Base-by-base conservation (phyloP, 1,140 invertebrate genomes). In the Megalopta genalis region DNA sequence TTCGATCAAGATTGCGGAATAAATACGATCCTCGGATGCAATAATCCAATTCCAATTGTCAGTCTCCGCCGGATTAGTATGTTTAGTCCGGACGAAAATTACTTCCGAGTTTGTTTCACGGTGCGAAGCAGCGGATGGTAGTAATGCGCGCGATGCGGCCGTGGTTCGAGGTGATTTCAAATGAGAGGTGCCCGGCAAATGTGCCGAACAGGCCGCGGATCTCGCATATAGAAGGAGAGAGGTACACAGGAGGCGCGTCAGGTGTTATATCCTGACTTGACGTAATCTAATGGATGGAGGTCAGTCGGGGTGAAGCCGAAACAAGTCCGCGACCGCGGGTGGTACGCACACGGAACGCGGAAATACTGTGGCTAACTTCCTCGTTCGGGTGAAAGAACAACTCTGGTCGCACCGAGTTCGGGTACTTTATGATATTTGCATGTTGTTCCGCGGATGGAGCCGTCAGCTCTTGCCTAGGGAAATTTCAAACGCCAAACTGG, bases 241-340 rank as follows among this genome's bases (percentile, higher is more conserved):
- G 46, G 52, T 21, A 46, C 32, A 46, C 10, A 72, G 37, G 32
- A 76, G 39, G 54, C 21, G 71, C 46, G 66, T 78, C 71, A 77
- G 78, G 69, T 67, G 70, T 62, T 73, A 75, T 25, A 39, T 72
- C 52, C 64, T 42, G 59, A 49, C 64, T 77, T 63, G 80, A 85
- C 74, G 66, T 78, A 84, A 83, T 86, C 77, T 84, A 86, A 84
- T 74, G 81, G 84, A 84, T 82, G 71, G 73, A 85, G 83, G 81
- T 85, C 75, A 83, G 77, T 85, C 72, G 70, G 57, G 81, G 78
- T 84, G 76, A 86, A 73, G 60, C 79, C 65, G 68, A 81, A 82
- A 81, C 76, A 76, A 87, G 76, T 83, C 67, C 67, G 65, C 39
- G 49, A 57, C 72, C 23, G 71, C 72, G 77, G 82, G 81, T 78